Evolutionary conservation across 2,888 invertebrate genomes (phyloP).

Genomic region (Apamea anceps): DNA sequence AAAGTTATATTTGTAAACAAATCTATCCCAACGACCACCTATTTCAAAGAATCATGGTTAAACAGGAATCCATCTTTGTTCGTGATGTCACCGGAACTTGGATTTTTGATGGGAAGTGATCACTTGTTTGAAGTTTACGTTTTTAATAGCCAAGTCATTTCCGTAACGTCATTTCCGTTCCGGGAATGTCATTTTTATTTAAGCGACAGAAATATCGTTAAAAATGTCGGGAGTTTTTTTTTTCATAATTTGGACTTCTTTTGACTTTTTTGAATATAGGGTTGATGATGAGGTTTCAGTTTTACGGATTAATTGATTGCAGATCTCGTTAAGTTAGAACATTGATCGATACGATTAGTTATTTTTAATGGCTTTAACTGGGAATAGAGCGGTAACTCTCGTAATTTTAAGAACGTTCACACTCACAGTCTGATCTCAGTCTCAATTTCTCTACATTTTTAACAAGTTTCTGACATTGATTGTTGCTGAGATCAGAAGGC

Average conservation of each 20-base stretch:
- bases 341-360: too few species aligned
- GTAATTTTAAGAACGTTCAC: too few species aligned
- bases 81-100: conserved; percentile 39
- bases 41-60: conserved; percentile 9
- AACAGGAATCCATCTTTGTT: conserved; percentile 12
- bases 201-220: conserved; percentile 20
- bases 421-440: too few species aligned
- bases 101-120: conserved; percentile 29
- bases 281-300: not conserved
- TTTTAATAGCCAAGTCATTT: conserved; percentile 53
- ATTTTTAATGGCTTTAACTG: not conserved
- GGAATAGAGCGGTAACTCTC: not conserved
- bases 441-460: too few species aligned
- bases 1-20: conserved; percentile 15
- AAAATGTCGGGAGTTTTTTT: not conserved
- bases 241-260: not conserved
- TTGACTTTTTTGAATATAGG: not conserved
- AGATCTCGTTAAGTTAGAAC: not conserved
- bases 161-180: conserved; percentile 53
- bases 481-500: too few species aligned
- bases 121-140: conserved; percentile 50
- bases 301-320: not conserved
- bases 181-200: conserved; percentile 18
- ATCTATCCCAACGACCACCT: conserved; percentile 40
- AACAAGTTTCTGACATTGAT: too few species aligned